Base-by-base conservation (phyloP, 2,113 vertebrate genomes). In the Mixornis gularis region DNA sequence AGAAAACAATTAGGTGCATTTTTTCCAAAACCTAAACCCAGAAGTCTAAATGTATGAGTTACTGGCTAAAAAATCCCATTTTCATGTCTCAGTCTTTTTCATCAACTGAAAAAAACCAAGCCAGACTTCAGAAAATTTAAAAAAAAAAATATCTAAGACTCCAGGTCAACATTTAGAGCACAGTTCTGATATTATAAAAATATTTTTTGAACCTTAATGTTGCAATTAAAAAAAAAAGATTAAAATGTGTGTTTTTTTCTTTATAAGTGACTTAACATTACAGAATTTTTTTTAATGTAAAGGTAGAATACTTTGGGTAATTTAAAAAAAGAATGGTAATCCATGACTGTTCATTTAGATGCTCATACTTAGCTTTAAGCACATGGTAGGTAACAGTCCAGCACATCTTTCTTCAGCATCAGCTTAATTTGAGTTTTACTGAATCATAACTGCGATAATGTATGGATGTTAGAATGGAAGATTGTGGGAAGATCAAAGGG, bases 1-100 rank as follows among this genome's bases (percentile, higher is more conserved):
- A 96, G 97, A 98, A 98, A 98, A 98, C 97, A 98, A 98, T 95
- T 98, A 97, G 96, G 96, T 98, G 95, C 96, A 96, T 96, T 97
- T 98, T 97, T 98, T 97, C 97, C 96, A 97, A 97, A 97, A 96
- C 97, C 97, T 96, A 97, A 97, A 96, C 96, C 96, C 96, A 97
- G 90, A 95, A 97, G 95, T 95, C 91, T 96, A 97, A 97, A 97
- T 95, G 96, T 96, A 96, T 97, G 97, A 96, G 92, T 97, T 97
- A 97, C 92, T 96, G 91, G 90, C 94, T 97, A 96, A 97, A 80
- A 97, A 97, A 97, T 97, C 95, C 90, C 66, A 87, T 97, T 97
- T 97, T 95, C 68, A 51, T 95, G 94, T 97, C 96, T 95, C 95
- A 90, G 64, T 96, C 96, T 96, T 65, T 65, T 89, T 88, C 48